phyloP scores from a whole-genome alignment of 1,140 invertebrate species.

The Rhyacophila brunnea region DNA sequence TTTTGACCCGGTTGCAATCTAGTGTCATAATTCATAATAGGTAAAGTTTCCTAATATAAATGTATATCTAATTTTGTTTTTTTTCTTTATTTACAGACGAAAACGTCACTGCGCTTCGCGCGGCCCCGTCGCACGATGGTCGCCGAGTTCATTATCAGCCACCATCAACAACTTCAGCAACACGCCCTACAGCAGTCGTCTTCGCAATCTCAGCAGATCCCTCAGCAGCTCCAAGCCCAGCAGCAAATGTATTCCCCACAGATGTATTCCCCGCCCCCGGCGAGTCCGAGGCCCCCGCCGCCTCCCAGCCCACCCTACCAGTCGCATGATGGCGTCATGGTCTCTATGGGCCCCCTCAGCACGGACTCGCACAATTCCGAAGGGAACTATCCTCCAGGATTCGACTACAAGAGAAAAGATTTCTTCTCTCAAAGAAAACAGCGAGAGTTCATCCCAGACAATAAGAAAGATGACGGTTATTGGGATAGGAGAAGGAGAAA shows the following conservation, averaged over 20 bases:
- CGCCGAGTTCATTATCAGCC: constrained; percentile 76
- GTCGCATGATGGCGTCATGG: constrained; percentile 12
- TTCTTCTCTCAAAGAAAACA: constrained; percentile 87
- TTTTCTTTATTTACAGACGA: constrained; percentile 51
- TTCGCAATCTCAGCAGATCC: constrained; percentile 39
- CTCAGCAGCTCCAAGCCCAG: constrained; percentile 34
- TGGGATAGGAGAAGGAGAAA: constrained; percentile 94
- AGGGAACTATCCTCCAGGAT: constrained; percentile 46
- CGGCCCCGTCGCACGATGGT: constrained; percentile 76
- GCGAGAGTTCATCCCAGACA: constrained; percentile 94
- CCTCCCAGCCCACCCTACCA: constrained; percentile 41
- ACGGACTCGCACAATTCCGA: constrained; percentile 46
- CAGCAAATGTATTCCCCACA: constrained; percentile 40
- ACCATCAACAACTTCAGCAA: constrained; percentile 62
- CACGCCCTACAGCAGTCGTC: constrained; percentile 34
- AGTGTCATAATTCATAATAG: neutral
- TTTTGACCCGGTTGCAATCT: neutral
- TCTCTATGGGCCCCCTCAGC: constrained; percentile 44
- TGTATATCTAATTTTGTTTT: constrained; percentile 37
- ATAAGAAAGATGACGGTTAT: constrained; percentile 95
- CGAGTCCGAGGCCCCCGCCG: constrained; percentile 39
- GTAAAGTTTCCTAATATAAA: no score
- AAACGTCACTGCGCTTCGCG: constrained; percentile 49
- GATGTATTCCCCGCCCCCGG: constrained; percentile 40
- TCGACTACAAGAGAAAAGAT: constrained; percentile 69